These are phyloP conservation scores for Drosophila neotestacea DNA, from an alignment of 2,888 invertebrate species.

Conservation along the genomic window DNA sequence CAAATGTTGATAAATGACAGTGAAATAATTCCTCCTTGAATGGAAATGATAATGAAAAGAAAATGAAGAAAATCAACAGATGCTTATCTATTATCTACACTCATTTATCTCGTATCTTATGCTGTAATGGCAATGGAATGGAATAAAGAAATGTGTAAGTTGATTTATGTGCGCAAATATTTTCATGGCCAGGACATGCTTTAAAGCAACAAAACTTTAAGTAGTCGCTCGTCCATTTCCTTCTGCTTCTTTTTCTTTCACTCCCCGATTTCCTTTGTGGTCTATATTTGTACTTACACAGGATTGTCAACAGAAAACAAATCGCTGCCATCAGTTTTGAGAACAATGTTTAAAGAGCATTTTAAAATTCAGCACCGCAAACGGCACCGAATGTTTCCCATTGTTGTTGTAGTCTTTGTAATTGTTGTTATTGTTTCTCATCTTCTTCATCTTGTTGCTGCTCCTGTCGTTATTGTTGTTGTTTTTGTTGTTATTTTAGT, in stretches of 20 bases:
- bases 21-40: not conserved
- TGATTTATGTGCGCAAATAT: constrained; percentile 29
- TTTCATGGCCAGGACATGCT: constrained; percentile 13
- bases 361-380: constrained; percentile 74
- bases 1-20: constrained; percentile 8
- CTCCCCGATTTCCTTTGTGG: not conserved
- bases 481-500: constrained; percentile 25
- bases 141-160: constrained; percentile 1
- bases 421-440: constrained; percentile 25
- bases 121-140: constrained; percentile 9
- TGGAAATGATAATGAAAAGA: not conserved
- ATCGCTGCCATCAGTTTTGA: constrained; percentile 75
- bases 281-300: constrained; percentile 21
- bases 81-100: constrained; percentile 17
- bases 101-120: constrained; percentile 24
- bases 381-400: constrained; percentile 28
- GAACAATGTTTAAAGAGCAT: constrained; percentile 74
- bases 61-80: constrained; percentile 18
- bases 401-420: constrained; percentile 19
- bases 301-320: constrained; percentile 63
- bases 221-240: constrained; percentile 1
- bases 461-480: constrained; percentile 30
- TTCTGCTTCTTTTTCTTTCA: not conserved
- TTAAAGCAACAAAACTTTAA: constrained; percentile 26
- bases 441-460: constrained; percentile 16